phyloP scores from a whole-genome alignment of 1,140 invertebrate species.

The Drosophila orena region DNA sequence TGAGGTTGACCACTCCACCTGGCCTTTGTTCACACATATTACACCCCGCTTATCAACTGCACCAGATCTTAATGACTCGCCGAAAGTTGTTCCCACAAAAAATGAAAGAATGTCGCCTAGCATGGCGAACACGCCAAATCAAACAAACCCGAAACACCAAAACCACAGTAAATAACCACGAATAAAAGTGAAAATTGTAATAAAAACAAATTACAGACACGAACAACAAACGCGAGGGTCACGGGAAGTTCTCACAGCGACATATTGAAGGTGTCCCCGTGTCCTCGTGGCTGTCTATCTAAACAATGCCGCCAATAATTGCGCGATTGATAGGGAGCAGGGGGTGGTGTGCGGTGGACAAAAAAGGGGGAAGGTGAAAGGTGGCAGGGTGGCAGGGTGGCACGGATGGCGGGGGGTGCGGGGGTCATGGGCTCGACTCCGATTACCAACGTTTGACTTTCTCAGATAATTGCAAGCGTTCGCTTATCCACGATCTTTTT shows the following conservation, averaged over 20 bases:
- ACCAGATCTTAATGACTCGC: constrained; percentile 44
- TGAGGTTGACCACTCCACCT: not conserved
- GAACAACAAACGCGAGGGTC: constrained; percentile 30
- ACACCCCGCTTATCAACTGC: constrained; percentile 25
- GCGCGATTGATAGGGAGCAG: constrained; percentile 64
- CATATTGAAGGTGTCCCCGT: constrained; percentile 73
- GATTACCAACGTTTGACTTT: constrained; percentile 77
- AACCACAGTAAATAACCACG: constrained; percentile 24
- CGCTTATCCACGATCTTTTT: constrained; percentile 21
- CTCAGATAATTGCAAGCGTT: constrained; percentile 42
- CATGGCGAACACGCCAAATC: constrained; percentile 51
- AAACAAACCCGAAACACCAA: constrained; percentile 39
- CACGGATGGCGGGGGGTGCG: constrained; percentile 22
- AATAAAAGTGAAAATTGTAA: constrained; percentile 76
- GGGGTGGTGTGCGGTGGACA: constrained; percentile 13
- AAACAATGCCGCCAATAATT: constrained; percentile 82
- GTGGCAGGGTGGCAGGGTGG: constrained; percentile 22
- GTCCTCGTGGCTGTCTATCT: constrained; percentile 62
- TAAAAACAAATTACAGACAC: constrained; percentile 77
- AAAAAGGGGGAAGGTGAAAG: constrained; percentile 21
- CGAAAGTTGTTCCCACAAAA: constrained; percentile 45
- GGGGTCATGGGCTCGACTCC: constrained; percentile 42
- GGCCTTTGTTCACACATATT: constrained; percentile 39
- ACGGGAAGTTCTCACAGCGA: constrained; percentile 42
- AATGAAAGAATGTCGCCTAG: constrained; percentile 36